These are phyloP conservation scores for Actenoides hombroni DNA, from an alignment of 2,113 vertebrate species.

Conservation along the genomic window DNA sequence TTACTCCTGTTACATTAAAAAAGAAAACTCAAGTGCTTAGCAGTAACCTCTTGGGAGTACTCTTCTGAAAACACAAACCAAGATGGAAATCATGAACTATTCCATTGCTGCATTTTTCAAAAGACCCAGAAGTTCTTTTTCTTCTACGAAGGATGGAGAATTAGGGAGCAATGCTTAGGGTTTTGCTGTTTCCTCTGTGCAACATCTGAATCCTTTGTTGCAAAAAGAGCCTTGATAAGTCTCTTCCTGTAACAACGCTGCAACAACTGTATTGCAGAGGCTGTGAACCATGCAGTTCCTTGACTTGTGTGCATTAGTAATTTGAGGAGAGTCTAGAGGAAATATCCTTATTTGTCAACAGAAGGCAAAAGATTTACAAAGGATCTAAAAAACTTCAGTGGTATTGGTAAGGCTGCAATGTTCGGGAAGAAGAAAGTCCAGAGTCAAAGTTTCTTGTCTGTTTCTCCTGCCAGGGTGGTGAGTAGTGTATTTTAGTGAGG, in stretches of 20 bases:
- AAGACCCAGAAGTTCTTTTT: background rate
- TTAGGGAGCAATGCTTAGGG: background rate
- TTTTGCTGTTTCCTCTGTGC: background rate
- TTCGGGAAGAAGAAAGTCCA: background rate
- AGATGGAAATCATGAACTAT: background rate
- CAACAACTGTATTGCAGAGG: fast-evolving
- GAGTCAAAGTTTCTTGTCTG: background rate
- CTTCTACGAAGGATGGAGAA: background rate
- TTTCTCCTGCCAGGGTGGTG: background rate
- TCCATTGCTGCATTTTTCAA: background rate
- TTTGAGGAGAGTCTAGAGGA: background rate
- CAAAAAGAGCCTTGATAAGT: background rate
- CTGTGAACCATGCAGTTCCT: background rate
- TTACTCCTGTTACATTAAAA: conserved; percentile 14
- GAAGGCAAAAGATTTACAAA: background rate
- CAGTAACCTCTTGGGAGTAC: background rate
- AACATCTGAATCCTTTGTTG: background rate
- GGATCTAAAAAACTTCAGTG: background rate
- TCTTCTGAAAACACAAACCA: background rate
- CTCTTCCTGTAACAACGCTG: background rate
- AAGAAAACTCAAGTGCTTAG: background rate
- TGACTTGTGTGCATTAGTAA: background rate
- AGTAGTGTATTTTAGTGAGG: background rate
- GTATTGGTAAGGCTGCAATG: background rate
- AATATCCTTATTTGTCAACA: background rate